These are phyloP conservation scores for Epinotia ramella DNA, from an alignment of 2,888 invertebrate species.

Conservation along the genomic window DNA sequence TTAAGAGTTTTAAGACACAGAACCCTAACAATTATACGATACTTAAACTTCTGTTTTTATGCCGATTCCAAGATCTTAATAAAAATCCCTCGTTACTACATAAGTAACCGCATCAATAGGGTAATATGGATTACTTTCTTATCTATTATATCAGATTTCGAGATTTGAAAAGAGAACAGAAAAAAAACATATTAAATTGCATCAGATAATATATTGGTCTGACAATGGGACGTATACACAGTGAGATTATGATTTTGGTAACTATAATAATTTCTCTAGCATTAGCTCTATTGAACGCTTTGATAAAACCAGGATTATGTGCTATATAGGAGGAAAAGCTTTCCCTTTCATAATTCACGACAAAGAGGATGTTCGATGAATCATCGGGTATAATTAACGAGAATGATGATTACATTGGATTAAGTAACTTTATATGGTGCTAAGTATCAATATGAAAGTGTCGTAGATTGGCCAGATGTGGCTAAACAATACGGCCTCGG, in stretches of 20 bases:
- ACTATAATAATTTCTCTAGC: constrained; percentile 31
- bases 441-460: no score
- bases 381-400: constrained; percentile 19
- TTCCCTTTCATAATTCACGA: constrained; percentile 33
- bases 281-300: constrained; percentile 28
- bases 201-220: background rate
- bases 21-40: no score
- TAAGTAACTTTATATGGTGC: background rate
- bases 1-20: no score
- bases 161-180: no score
- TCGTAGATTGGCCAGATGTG: no score
- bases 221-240: background rate
- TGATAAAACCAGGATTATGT: constrained; percentile 23
- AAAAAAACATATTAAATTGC: background rate
- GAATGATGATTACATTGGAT: constrained; percentile 5
- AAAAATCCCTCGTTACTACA: no score
- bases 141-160: background rate
- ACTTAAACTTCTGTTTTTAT: no score
- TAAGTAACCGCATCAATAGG: no score
- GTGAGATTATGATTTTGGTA: constrained; percentile 24
- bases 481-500: no score
- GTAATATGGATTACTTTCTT: no score
- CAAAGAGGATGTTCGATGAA: constrained; percentile 31
- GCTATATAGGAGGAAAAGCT: constrained; percentile 25
- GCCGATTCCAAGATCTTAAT: no score